Evolutionary conservation across 2,797 vertebrate species (phyloP), one percentile per base, ranked within the genome.

Genomic region (Sebastes oblongus): DNA sequence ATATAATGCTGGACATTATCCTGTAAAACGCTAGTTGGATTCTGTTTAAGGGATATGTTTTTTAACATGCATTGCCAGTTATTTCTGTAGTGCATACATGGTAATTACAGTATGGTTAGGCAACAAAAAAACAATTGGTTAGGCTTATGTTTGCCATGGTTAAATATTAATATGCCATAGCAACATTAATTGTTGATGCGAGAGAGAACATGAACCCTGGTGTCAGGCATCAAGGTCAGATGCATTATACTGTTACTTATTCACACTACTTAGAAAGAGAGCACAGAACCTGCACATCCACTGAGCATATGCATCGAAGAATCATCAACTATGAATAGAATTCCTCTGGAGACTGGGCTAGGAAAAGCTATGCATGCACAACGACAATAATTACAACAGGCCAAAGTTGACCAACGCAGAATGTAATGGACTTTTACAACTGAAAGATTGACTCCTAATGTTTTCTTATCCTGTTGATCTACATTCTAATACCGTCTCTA

Each of bases 181-280:
- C n/a, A 46, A 12, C 78, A 78, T 74, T 32, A 77, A 80, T 75
- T 58, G 30, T 81, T 78, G 54, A 85, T 85, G 67, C 18, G 32
- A 65, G 42, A 27, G 10, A 60, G 64, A 70, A 70, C 60, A 72
- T 60, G 30, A 60, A 55, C 52, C 52, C 6, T 27, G 46, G 55
- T 67, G 46, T 59, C 16, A 36, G 27, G 6, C 58, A 36, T 70
- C 46, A 56, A 62, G 55, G 61, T 80, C 61, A 27, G 71, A 61
- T 22, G 16, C 36, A 59, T 62, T 66, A 74, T 25, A n/a, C 6
- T 13, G 66, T 64, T 58, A 12, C n/a, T 30, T 80, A 8, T 36
- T 14, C 50, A 36, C 22, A 56, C 46, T 58, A 25, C 34, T 61
- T 54, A 36, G 27, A 70, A 72, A 52, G 12, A 77, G 27, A 68